Evolutionary conservation across 2,797 vertebrate genomes (phyloP), one percentile per base, ranked within the genome.

Genomic region (Pseudocheirus occidentalis): DNA sequence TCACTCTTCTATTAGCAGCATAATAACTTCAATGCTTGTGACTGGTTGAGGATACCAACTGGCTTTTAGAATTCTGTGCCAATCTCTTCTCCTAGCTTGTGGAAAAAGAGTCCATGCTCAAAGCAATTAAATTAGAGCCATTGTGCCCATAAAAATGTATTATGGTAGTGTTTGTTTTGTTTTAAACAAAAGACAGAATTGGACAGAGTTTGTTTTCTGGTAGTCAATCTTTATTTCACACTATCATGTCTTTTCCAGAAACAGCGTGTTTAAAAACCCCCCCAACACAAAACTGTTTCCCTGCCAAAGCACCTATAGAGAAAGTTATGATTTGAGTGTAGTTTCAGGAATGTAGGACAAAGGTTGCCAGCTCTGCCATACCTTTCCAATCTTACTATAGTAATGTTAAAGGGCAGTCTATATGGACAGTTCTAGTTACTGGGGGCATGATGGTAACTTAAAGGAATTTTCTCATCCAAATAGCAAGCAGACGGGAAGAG

Each of bases 11-110:
- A 1, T 97, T 95, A 93, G 94, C 94, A 81, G 57, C 93, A 40
- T 92, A n/a, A 89, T 93, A 94, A 96, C 97, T 98, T 96, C 97
- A 96, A 52, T 96, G 95, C 96, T 96, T 46, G 9, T 24, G 73
- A 81, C 73, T 81, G 73, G 40, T 73, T 73, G 66, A 87, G 73
- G 40, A 87, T 46, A 50, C 18, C 9, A 81, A 40, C 28, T 81
- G n/a, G 9, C 62, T 87, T 87, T 87, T 87, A 87, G 40, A 87
- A 50, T 46, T 46, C 73, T 87, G 40, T 87, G 40, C 73, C 40
- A 46, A 46, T 87, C 40, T 46, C 9, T 87, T 87, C 34, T 66
- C 14, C 62, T 66, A 66, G 34, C 34, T 66, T 66, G 5, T 14
- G 34, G 34, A 66, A 66, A n/a, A 66, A n/a, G 34, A 66, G 34